Evolutionary conservation across 1,140 invertebrate species (phyloP).

Genomic region (Heliconius himera): DNA sequence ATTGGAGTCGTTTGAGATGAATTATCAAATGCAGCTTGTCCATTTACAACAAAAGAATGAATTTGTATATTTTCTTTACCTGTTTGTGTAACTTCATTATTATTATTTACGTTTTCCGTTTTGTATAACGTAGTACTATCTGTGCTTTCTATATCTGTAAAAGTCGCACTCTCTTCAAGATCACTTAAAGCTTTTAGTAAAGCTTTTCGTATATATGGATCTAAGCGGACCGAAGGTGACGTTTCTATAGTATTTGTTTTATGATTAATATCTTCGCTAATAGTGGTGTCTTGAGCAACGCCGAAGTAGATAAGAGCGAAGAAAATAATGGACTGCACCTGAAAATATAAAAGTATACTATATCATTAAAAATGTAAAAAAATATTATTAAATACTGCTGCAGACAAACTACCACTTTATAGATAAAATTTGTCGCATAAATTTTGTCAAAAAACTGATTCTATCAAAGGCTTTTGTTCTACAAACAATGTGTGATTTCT

Average conservation of each 20-base stretch:
- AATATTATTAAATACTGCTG: neutral
- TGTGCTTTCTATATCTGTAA: constrained; percentile 53
- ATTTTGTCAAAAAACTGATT: neutral
- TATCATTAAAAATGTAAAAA: neutral
- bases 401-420: too few species aligned
- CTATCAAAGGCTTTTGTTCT: constrained; percentile 40
- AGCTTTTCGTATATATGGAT: constrained; percentile 86
- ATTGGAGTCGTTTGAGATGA: constrained; percentile 56
- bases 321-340: constrained; percentile 56
- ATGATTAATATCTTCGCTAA: constrained; percentile 57
- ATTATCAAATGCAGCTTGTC: constrained; percentile 72
- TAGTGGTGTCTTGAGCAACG: constrained; percentile 67
- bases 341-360: constrained; percentile 50
- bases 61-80: constrained; percentile 61
- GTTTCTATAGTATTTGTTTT: constrained; percentile 75
- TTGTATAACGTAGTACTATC: constrained; percentile 55
- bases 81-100: constrained; percentile 51
- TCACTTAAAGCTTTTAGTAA: constrained; percentile 87
- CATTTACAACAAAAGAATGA: constrained; percentile 77
- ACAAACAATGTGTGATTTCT: constrained; percentile 58
- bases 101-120: constrained; percentile 53
- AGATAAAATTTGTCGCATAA: too few species aligned
- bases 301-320: constrained; percentile 45
- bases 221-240: constrained; percentile 67
- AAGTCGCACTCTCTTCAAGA: constrained; percentile 82